Conservation (phyloP, 2,113 vertebrate genomes). For the Myiagra hebetior region DNA sequence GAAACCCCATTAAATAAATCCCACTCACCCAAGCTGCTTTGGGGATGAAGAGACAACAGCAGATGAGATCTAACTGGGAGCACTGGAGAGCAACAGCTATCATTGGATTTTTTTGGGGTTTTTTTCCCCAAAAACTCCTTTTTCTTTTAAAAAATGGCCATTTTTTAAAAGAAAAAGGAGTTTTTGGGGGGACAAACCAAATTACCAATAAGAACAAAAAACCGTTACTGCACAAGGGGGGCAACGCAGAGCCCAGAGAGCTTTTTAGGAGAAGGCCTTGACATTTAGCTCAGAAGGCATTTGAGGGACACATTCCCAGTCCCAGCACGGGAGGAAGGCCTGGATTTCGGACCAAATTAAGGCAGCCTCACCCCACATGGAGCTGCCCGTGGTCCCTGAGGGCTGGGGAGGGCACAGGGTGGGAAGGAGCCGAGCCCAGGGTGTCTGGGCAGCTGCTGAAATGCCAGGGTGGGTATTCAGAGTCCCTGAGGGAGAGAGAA, state of each 20-base stretch:
- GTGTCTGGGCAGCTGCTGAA: neutral
- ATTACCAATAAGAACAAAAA: neutral
- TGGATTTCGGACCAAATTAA: neutral
- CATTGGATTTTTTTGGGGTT: neutral
- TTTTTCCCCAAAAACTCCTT: neutral
- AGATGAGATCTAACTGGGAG: neutral
- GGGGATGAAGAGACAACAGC: neutral
- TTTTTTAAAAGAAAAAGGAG: no score
- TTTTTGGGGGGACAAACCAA: no score
- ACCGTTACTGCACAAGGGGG: neutral
- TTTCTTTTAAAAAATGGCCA: neutral
- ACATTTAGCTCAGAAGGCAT: neutral
- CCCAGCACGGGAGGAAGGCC: neutral
- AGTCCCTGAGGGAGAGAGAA: conserved; percentile 27
- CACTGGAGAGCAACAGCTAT: conserved; percentile 18
- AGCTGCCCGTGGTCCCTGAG: fast-evolving
- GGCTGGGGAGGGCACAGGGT: neutral
- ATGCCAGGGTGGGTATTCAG: neutral
- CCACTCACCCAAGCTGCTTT: neutral
- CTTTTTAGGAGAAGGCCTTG: neutral
- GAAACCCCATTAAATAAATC: neutral
- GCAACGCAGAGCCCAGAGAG: neutral
- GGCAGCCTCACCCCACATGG: fast-evolving
- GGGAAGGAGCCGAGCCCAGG: neutral
- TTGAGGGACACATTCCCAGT: neutral